Conservation (phyloP, 2,888 invertebrate genomes). For the Paralinhomoeus sp. region DNA sequence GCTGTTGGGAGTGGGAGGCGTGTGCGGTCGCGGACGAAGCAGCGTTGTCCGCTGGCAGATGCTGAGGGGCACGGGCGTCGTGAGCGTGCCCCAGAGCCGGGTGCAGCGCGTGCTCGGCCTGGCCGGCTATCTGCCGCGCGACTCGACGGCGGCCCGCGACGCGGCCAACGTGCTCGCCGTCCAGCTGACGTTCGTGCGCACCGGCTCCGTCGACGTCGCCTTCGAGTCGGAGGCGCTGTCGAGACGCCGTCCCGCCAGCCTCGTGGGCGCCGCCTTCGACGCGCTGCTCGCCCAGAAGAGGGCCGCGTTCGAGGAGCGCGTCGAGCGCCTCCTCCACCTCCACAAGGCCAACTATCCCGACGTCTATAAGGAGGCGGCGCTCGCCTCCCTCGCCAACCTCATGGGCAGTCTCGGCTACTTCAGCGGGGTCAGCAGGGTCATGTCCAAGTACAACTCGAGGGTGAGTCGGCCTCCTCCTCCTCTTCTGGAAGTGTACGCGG, state of each 20-base stretch:
- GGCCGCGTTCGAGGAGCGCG: conserved; percentile 46
- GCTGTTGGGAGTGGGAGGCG: too few species aligned
- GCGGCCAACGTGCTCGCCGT: conserved; percentile 28
- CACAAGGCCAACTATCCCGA: conserved; percentile 28
- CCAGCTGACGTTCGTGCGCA: conserved; percentile 44
- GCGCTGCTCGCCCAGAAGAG: conserved; percentile 40
- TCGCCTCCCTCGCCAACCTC: conserved; percentile 71
- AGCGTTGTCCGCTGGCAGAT: conserved; percentile 13
- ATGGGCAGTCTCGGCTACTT: conserved; percentile 90
- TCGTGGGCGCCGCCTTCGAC: conserved; percentile 43
- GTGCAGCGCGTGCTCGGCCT: too few species aligned
- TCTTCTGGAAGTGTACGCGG: too few species aligned
- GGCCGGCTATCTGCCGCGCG: too few species aligned
- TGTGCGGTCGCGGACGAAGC: too few species aligned
- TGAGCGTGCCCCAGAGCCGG: conserved; percentile 2
- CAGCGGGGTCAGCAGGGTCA: conserved; percentile 64
- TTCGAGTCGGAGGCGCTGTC: conserved; percentile 51
- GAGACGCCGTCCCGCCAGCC: conserved; percentile 34
- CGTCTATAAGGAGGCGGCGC: conserved; percentile 45
- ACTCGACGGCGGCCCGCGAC: conserved; percentile 1
- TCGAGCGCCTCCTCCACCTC: conserved; percentile 55
- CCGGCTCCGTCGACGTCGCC: conserved; percentile 56
- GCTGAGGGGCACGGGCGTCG: conserved; percentile 16
- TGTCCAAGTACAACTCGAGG: conserved; percentile 17
- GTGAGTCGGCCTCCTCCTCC: too few species aligned